These are phyloP conservation scores for Mesaphorura yosii DNA, from an alignment of 1,140 invertebrate genomes.

Conservation along the genomic window DNA sequence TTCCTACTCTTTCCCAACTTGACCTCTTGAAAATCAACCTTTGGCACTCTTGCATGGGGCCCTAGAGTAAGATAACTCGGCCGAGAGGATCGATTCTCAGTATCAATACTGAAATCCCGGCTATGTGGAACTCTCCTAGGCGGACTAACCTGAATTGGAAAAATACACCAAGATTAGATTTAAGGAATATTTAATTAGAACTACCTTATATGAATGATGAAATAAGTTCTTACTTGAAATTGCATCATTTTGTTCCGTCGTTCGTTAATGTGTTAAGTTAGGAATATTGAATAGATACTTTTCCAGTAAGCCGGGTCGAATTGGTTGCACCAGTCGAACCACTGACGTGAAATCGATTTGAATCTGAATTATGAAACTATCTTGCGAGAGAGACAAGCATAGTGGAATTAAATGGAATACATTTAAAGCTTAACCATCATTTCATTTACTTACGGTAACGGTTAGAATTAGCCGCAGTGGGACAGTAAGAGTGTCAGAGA, in stretches of 20 bases:
- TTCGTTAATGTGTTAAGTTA: background rate
- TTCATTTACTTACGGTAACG: too few relatives aligned
- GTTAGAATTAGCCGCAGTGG: too few relatives aligned
- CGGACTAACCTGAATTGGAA: background rate
- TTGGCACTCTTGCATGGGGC: constrained; percentile 3
- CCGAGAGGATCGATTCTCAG: too few relatives aligned
- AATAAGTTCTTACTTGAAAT: too few relatives aligned
- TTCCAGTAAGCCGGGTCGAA: background rate
- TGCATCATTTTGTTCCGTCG: too few relatives aligned
- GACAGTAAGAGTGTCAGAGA: too few relatives aligned
- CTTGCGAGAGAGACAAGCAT: background rate
- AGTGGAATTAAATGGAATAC: too few relatives aligned
- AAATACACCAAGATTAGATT: background rate
- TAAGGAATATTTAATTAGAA: background rate
- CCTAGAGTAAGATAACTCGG: constrained; percentile 5
- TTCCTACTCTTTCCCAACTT: constrained; percentile 1
- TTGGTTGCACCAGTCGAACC: background rate
- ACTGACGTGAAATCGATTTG: background rate
- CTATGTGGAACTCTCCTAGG: too few relatives aligned
- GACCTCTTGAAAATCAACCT: constrained; percentile 11
- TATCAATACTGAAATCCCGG: too few relatives aligned
- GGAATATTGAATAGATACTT: background rate
- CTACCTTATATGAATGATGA: constrained; percentile 1
- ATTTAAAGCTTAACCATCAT: too few relatives aligned
- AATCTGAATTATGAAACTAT: background rate